Evolutionary conservation across 2,113 vertebrate genomes (phyloP).

Genomic region (Ictalurus punctatus): DNA sequence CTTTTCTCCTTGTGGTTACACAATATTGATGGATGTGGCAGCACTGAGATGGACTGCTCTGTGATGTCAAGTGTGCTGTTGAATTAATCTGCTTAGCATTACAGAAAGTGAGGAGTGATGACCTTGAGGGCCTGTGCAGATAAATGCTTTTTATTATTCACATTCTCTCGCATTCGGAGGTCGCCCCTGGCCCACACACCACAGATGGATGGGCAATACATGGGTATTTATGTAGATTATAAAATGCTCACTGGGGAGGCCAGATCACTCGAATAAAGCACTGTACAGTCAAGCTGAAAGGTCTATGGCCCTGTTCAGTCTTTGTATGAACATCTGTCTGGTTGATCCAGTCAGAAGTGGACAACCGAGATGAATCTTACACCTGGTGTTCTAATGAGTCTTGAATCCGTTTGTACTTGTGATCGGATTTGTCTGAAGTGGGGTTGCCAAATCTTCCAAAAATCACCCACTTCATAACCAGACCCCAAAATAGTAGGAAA

Average conservation of each 20-base stretch:
- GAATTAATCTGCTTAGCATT: constrained; percentile 45
- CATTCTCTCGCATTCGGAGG: not conserved
- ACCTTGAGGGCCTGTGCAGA: constrained; percentile 38
- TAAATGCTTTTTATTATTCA: constrained; percentile 47
- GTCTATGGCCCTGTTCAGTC: not conserved
- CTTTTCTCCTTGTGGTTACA: not conserved
- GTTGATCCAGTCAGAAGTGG: too few relatives aligned
- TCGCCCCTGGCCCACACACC: constrained; percentile 16
- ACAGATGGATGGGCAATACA: constrained; percentile 33
- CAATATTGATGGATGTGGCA: constrained; percentile 23
- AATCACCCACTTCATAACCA: not conserved
- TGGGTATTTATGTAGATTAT: constrained; percentile 37
- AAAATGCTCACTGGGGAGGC: not conserved
- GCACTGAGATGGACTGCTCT: not conserved
- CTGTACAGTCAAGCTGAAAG: constrained; percentile 1
- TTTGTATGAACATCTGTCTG: not conserved
- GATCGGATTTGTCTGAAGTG: not conserved
- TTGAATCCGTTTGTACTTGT: not conserved
- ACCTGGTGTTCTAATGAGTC: not conserved
- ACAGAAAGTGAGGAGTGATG: constrained; percentile 36
- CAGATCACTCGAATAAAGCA: not conserved
- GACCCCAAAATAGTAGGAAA: not conserved
- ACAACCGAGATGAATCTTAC: not conserved
- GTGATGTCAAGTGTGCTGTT: constrained; percentile 27
- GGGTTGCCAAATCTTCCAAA: not conserved